Evolutionary conservation across 2,113 vertebrate species (phyloP), one percentile per base, ranked within the genome.

Genomic region (Thalassoma bifasciatum): DNA sequence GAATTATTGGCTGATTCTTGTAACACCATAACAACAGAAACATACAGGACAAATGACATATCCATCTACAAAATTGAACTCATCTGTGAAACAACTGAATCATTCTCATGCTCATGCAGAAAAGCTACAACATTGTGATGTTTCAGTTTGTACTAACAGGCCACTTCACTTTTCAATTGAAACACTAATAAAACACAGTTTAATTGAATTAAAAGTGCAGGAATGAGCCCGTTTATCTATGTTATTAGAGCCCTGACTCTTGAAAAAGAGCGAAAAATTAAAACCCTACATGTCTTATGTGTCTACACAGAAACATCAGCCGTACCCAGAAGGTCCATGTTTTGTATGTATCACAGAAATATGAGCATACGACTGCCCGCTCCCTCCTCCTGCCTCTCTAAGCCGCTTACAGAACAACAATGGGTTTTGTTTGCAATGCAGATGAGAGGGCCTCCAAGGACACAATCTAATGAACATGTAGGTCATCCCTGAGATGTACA

Each of bases 401-500:
- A 88, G 86, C 83, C 72, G 77, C 84, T 92, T 92, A 88, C 67
- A 40, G 68, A 63, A 79, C 81, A 86, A 80, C 86, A 84, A 79
- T 88, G 78, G 61, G 36, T 86, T 89, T 88, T 88, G 90, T 93
- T 91, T 91, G 84, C 75, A 73, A 83, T 83, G 75, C 79, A 90
- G 86, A 84, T 85, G 78, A 73, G 72, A 47, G 61, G 66, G 68
- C 68, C 87, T 83, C 77, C 58, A 52, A 84, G 75, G 83, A 84
- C 85, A 66, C 67, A 62, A 44, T 84, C 74, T 73, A 90, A 87
- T 77, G 77, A 88, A 77, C 81, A 86, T 88, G 79, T 88, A 82
- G 86, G 90, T 90, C 90, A 84, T 66, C 72, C 58, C 7, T 62
- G 65, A 75, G 61, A 14, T 17, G 54, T 21, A 67, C 36, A 66